phyloP scores from a whole-genome alignment of 2,888 invertebrate genomes.

The Acanthoscelides obtectus region DNA sequence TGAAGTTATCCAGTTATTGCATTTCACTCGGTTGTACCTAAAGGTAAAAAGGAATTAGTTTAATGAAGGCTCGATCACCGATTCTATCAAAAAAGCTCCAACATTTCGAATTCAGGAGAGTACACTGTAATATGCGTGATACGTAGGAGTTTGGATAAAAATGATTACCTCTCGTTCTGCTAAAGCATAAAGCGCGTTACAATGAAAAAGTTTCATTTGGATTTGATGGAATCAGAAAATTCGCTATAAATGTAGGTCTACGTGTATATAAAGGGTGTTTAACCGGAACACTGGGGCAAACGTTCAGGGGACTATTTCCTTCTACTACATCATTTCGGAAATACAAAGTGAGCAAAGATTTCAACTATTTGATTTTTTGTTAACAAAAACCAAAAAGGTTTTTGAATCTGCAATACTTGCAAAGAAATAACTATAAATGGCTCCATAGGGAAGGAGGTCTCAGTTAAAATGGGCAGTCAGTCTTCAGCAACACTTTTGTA shows the following conservation, averaged over 20 bases:
- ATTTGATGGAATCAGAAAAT: not conserved
- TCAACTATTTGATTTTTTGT: too few species aligned
- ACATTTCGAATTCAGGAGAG: not conserved
- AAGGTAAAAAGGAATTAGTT: not conserved
- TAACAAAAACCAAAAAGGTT: too few species aligned
- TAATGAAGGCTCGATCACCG: not conserved
- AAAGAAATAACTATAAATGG: too few species aligned
- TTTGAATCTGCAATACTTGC: too few species aligned
- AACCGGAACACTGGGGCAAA: too few species aligned
- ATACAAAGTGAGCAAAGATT: too few species aligned
- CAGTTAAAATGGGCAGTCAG: too few species aligned
- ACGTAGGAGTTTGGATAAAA: not conserved
- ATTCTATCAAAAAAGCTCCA: not conserved
- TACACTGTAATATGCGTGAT: not conserved
- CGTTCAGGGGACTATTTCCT: too few species aligned
- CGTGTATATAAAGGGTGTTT: not conserved
- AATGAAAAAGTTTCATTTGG: not conserved
- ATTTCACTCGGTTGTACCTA: not conserved
- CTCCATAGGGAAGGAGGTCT: too few species aligned
- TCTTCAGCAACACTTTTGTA: too few species aligned
- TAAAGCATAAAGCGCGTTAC: not conserved
- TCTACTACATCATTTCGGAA: too few species aligned
- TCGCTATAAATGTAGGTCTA: not conserved
- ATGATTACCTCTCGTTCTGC: not conserved
- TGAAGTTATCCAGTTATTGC: not conserved